These are phyloP conservation scores for Ormyrus labotus DNA, from an alignment of 2,888 invertebrate species.

Conservation along the genomic window DNA sequence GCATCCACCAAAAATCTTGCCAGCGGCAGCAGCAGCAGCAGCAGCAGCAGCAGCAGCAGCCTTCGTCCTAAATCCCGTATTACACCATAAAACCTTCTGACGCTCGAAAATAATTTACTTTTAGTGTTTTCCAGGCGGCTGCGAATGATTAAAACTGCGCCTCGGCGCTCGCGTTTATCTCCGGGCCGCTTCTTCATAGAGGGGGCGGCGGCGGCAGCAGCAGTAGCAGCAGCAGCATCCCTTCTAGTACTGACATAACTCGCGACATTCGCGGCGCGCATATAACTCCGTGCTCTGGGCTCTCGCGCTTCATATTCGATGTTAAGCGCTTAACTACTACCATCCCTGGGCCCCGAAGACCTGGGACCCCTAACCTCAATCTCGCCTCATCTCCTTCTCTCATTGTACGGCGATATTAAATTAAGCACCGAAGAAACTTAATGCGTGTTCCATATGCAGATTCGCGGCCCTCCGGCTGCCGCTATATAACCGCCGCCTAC, in stretches of 20 bases:
- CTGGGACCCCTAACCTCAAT: conserved; percentile 37
- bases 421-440: conserved; percentile 73
- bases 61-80: neutral
- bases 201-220: neutral
- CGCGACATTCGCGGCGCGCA: conserved; percentile 36
- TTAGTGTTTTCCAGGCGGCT: neutral
- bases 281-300: conserved; percentile 35
- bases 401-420: conserved; percentile 66
- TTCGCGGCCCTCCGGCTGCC: conserved; percentile 65
- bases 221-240: too few species aligned
- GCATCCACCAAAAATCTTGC: too few species aligned
- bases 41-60: too few species aligned
- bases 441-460: conserved; percentile 74
- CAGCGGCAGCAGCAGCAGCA: too few species aligned
- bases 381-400: conserved; percentile 46
- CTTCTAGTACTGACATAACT: conserved; percentile 26
- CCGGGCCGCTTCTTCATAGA: neutral
- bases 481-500: conserved; percentile 33
- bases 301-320: conserved; percentile 56
- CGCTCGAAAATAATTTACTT: conserved; percentile 18
- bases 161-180: neutral
- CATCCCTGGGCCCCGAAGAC: conserved; percentile 17
- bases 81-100: neutral
- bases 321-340: conserved; percentile 56
- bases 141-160: conserved; percentile 48